These are phyloP conservation scores for Protodeltote pygarga DNA, from an alignment of 2,888 invertebrate genomes.

Conservation along the genomic window DNA sequence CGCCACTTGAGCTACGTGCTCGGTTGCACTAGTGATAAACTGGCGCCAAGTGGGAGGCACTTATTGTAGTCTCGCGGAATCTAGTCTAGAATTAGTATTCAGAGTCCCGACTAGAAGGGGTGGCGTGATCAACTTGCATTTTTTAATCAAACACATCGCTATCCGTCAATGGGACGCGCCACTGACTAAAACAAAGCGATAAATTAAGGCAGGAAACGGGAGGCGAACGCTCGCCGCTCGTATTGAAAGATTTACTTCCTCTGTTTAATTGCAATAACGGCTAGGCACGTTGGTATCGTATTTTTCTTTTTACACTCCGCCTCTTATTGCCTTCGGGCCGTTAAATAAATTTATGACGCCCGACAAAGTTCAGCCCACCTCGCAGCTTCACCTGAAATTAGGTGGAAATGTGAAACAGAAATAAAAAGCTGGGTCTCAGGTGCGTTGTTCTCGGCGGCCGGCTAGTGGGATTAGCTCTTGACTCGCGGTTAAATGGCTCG, in stretches of 20 bases:
- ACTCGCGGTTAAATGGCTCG: constrained; percentile 80
- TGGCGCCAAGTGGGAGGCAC: constrained; percentile 43
- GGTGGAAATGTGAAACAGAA: constrained; percentile 83
- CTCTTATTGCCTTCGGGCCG: constrained; percentile 86
- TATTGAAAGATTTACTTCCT: constrained; percentile 87
- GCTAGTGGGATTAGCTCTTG: constrained; percentile 81
- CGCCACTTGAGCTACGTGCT: constrained; percentile 24
- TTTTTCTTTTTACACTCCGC: constrained; percentile 87
- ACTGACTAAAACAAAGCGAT: constrained; percentile 85
- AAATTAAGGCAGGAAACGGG: constrained; percentile 84
- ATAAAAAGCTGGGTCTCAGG: constrained; percentile 83
- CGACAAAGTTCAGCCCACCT: constrained; percentile 86
- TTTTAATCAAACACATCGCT: constrained; percentile 85
- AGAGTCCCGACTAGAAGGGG: constrained; percentile 64
- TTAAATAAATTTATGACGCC: constrained; percentile 87
- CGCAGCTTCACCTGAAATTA: constrained; percentile 79
- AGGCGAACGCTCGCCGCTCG: constrained; percentile 81
- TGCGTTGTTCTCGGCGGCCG: constrained; percentile 70
- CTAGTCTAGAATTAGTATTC: constrained; percentile 61
- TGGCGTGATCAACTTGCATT: constrained; percentile 74
- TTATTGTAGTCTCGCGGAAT: constrained; percentile 52
- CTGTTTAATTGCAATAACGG: constrained; percentile 87
- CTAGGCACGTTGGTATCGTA: constrained; percentile 87
- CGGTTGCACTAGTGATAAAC: constrained; percentile 39
- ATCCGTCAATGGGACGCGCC: constrained; percentile 84